A percentile compares a stretch with the other conserved stretches of the same genome.
These are phyloP conservation scores for Austrofundulus limnaeus DNA, from an alignment of 2,113 vertebrate genomes.

Conservation along the genomic window DNA sequence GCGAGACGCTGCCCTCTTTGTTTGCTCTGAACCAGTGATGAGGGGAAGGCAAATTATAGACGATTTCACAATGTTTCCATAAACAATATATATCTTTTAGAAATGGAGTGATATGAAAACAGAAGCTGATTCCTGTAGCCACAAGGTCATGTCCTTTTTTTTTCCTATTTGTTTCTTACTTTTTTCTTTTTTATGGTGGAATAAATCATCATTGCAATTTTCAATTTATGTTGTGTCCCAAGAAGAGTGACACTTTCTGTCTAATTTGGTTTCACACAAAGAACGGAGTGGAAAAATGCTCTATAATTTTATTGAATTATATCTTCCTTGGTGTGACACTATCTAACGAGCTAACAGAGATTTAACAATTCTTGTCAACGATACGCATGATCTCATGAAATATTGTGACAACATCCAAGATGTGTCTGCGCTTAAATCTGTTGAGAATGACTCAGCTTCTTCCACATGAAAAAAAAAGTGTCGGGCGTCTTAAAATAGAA, in stretches of 20 bases:
- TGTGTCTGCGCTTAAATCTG: too few relatives aligned
- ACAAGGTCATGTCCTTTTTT: conserved; percentile 18
- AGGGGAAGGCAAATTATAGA: conserved; percentile 63
- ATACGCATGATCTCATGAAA: too few relatives aligned
- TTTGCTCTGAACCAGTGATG: conserved; percentile 52
- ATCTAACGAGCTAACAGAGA: background rate
- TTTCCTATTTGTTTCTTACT: conserved; percentile 16
- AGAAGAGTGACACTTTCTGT: conserved; percentile 31
- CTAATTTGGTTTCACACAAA: conserved; percentile 38
- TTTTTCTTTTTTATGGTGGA: conserved; percentile 10
- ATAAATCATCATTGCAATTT: background rate
- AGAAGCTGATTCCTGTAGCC: conserved; percentile 32
- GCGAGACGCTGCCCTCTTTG: conserved; percentile 40
- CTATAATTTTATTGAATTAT: background rate
- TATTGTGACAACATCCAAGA: too few relatives aligned
- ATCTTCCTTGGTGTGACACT: conserved; percentile 1
- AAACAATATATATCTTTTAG: conserved; percentile 53
- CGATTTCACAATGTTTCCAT: conserved; percentile 56
- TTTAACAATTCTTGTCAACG: too few relatives aligned
- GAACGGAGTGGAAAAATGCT: conserved; percentile 10
- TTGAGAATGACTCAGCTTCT: too few relatives aligned
- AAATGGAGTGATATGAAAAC: conserved; percentile 50
- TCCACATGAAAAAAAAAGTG: too few relatives aligned
- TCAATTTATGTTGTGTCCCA: conserved; percentile 42
- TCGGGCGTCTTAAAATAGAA: too few relatives aligned